These are phyloP conservation scores for Corythoichthys intestinalis DNA, from an alignment of 2,113 vertebrate genomes.

Conservation along the genomic window DNA sequence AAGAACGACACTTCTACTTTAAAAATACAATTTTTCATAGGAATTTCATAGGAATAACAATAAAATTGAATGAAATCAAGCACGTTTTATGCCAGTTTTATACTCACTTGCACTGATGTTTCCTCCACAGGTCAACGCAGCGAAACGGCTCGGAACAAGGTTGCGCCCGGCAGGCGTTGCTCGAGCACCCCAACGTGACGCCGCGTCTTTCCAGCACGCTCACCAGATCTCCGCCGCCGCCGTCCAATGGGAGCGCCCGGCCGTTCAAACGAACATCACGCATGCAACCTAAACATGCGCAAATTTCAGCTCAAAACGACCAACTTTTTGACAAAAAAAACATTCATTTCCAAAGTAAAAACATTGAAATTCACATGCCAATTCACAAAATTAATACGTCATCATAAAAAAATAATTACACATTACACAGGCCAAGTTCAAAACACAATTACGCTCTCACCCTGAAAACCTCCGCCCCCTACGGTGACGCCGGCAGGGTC, in stretches of 20 bases:
- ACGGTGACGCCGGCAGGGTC: slow-evolving; percentile 72
- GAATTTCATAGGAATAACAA: too few relatives aligned
- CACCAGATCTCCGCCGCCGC: slow-evolving; percentile 65
- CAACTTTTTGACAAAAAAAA: too few relatives aligned
- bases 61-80: too few relatives aligned
- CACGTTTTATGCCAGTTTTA: too few relatives aligned
- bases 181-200: slow-evolving; percentile 76
- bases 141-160: slow-evolving; percentile 79
- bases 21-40: too few relatives aligned
- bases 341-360: too few relatives aligned
- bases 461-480: slow-evolving; percentile 78
- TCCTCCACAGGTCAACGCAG: slow-evolving; percentile 87
- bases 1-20: too few relatives aligned
- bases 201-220: slow-evolving; percentile 70
- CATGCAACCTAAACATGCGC: slow-evolving; percentile 76
- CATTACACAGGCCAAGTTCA: too few relatives aligned
- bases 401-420: too few relatives aligned
- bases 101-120: slow-evolving; percentile 83
- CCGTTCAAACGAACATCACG: slow-evolving; percentile 80
- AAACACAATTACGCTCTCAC: slow-evolving; percentile 51
- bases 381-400: too few relatives aligned
- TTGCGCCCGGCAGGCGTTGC: slow-evolving; percentile 76
- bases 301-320: too few relatives aligned
- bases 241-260: slow-evolving; percentile 75
- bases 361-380: too few relatives aligned